Evolutionary conservation across 2,888 invertebrate genomes (phyloP).

Genomic region (Galeruca laticollis): DNA sequence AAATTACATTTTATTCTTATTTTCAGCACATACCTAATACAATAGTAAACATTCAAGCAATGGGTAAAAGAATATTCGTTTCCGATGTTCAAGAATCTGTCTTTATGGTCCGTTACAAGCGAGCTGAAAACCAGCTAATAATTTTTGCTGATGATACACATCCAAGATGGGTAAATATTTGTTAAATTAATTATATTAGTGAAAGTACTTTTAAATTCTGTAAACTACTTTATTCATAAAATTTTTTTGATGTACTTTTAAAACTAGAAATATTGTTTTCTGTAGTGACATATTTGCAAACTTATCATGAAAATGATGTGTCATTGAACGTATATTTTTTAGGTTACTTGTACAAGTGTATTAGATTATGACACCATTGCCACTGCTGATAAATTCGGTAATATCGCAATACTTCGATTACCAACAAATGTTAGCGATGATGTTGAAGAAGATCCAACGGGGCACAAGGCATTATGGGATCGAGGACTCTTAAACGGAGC

Average conservation of each 20-base stretch:
- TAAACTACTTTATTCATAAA: too few species aligned
- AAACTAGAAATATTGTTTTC: too few species aligned
- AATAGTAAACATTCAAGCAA: conserved; percentile 92
- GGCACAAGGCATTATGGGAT: conserved; percentile 97
- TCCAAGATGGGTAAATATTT: conserved; percentile 81
- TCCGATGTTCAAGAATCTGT: conserved; percentile 98
- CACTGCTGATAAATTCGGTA: conserved; percentile 98
- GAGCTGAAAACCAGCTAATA: conserved; percentile 96
- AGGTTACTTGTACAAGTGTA: conserved; percentile 86
- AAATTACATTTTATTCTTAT: conserved; percentile 17
- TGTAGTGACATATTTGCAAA: too few species aligned
- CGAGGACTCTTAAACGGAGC: conserved; percentile 75
- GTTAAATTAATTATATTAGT: too few species aligned
- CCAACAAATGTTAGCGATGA: conserved; percentile 95
- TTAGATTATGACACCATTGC: conserved; percentile 98
- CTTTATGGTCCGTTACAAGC: conserved; percentile 94
- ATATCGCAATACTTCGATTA: conserved; percentile 84
- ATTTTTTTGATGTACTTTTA: too few species aligned
- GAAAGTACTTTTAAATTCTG: too few species aligned
- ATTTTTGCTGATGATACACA: conserved; percentile 99
- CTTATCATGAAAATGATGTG: too few species aligned
- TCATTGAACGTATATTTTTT: too few species aligned
- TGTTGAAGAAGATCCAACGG: conserved; percentile 99
- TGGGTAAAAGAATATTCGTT: conserved; percentile 94
- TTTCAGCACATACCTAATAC: conserved; percentile 93